phyloP scores from a whole-genome alignment of 2,113 vertebrate genomes.

The Tupaia chinensis region DNA sequence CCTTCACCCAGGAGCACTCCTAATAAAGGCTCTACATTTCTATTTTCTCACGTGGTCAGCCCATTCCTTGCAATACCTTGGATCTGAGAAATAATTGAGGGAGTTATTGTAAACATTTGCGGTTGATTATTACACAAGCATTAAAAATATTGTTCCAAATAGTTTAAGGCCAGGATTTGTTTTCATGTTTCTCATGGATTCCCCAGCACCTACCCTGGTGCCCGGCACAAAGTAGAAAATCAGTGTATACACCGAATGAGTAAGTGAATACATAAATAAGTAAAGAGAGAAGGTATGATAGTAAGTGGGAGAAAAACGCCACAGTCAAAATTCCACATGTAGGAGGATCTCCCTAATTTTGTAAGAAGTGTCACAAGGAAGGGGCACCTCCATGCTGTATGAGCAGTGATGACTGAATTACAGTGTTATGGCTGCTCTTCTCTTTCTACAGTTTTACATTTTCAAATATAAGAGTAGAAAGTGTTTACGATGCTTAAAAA shows the following conservation, averaged over 20 bases:
- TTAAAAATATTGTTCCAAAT: not conserved
- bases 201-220: too few relatives aligned
- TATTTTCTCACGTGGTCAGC: too few relatives aligned
- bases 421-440: not conserved
- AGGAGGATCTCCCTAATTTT: fast-evolving
- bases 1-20: too few relatives aligned
- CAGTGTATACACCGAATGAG: not conserved
- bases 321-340: not conserved
- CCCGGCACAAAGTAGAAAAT: not conserved
- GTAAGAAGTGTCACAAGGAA: not conserved
- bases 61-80: not conserved
- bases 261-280: fast-evolving
- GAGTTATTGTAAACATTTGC: not conserved
- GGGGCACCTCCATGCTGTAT: fast-evolving
- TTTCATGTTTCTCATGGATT: not conserved
- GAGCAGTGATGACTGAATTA: not conserved
- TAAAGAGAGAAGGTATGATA: not conserved
- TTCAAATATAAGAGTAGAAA: not conserved
- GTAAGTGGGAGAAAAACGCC: not conserved
- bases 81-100: not conserved
- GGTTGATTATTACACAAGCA: not conserved
- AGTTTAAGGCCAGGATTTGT: not conserved
- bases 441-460: not conserved
- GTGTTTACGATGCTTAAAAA: not conserved
- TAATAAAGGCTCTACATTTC: too few relatives aligned